Evolutionary conservation across 2,797 vertebrate genomes (phyloP).

Genomic region (Threskiornis aethiopicus): DNA sequence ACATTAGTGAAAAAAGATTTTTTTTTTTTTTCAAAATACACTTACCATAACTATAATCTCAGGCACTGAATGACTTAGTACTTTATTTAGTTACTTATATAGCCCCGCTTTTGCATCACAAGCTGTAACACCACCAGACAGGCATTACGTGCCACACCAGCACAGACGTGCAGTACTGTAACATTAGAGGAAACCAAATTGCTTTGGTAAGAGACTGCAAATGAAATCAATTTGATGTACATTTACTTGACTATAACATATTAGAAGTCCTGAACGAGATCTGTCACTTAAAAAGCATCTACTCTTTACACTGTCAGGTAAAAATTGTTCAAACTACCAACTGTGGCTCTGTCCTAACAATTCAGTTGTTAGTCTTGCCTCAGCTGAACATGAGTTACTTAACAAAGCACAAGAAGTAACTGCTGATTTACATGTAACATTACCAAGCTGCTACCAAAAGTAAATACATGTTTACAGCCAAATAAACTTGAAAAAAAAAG

Average conservation of each 20-base stretch:
- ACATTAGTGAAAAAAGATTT: not conserved
- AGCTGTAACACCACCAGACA: not conserved
- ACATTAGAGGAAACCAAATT: not conserved
- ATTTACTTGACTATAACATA: not conserved
- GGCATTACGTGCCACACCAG: rapidly evolving
- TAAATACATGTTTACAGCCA: not conserved
- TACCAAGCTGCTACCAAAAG: not conserved
- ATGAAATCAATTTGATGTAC: not conserved
- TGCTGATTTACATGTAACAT: not conserved
- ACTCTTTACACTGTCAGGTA: not conserved
- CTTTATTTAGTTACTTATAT: not conserved
- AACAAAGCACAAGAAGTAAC: not conserved
- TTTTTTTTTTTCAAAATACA: not conserved
- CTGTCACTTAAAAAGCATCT: not conserved
- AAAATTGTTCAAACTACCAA: not conserved
- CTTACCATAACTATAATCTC: not conserved
- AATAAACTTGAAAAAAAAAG: not conserved
- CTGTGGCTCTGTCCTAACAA: not conserved
- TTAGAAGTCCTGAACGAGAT: not conserved
- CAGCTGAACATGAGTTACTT: not conserved
- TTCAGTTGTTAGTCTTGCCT: not conserved
- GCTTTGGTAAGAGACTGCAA: not conserved
- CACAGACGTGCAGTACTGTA: rapidly evolving
- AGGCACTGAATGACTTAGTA: not conserved
- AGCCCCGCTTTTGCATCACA: not conserved